phyloP scores from a whole-genome alignment of 2,888 invertebrate genomes.

The Craniophora ligustri region DNA sequence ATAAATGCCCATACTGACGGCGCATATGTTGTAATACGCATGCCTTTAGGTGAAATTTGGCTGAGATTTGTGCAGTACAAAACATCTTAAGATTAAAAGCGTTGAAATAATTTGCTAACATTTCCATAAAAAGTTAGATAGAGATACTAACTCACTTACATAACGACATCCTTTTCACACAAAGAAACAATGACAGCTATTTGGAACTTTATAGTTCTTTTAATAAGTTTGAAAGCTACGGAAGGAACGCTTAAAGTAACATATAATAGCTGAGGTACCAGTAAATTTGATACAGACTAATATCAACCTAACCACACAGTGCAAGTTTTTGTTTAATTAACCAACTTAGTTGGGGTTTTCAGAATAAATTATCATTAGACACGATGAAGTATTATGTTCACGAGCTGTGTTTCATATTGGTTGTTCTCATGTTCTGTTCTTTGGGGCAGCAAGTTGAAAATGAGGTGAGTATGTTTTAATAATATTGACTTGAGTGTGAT shows the following conservation, averaged over 20 bases:
- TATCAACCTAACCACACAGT: slow-evolving; percentile 1
- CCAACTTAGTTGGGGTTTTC: slow-evolving; percentile 50
- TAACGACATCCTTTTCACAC: not conserved
- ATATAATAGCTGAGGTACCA: not conserved
- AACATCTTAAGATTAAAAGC: too few species aligned
- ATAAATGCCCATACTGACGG: too few species aligned
- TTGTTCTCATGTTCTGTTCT: slow-evolving; percentile 77
- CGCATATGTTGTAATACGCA: too few species aligned
- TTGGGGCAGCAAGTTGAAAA: slow-evolving; percentile 80
- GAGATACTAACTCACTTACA: not conserved
- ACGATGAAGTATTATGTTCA: slow-evolving; percentile 79
- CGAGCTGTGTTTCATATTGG: slow-evolving; percentile 72
- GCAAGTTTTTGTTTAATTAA: slow-evolving; percentile 13
- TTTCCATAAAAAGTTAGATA: too few species aligned
- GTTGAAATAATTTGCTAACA: too few species aligned
- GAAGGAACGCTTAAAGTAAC: not conserved
- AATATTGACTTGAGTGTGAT: not conserved
- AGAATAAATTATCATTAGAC: slow-evolving; percentile 76
- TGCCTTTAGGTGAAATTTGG: too few species aligned
- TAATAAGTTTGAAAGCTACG: not conserved
- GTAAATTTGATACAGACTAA: slow-evolving; percentile 5
- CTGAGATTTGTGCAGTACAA: too few species aligned
- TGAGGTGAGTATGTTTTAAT: slow-evolving; percentile 61
- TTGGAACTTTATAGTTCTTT: not conserved
- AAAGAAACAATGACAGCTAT: not conserved